A percentile compares a stretch with the other conserved stretches of the same genome.
These are phyloP conservation scores for Diploptera punctata DNA, from an alignment of 2,888 invertebrate genomes.

Conservation along the genomic window DNA sequence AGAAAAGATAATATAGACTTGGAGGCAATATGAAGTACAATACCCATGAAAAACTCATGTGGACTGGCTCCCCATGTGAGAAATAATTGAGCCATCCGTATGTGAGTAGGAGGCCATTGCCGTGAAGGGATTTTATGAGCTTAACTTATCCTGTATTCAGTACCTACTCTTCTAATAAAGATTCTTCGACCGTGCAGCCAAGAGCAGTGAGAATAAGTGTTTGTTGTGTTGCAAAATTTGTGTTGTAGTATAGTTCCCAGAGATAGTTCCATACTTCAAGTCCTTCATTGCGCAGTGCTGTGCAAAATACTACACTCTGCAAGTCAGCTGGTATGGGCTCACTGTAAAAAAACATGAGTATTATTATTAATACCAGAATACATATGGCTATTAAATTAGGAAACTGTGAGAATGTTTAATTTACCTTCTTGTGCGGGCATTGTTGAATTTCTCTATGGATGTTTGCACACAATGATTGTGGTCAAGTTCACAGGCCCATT, in stretches of 20 bases:
- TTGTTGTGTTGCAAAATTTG: slow-evolving; percentile 61
- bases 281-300: slow-evolving; percentile 68
- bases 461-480: slow-evolving; percentile 75
- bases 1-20: too few relatives aligned
- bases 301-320: slow-evolving; percentile 68
- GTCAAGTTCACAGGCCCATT: slow-evolving; percentile 78
- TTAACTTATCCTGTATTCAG: too few relatives aligned
- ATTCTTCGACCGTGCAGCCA: slow-evolving; percentile 61
- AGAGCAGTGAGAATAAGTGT: slow-evolving; percentile 65
- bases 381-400: too few relatives aligned
- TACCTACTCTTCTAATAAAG: too few relatives aligned
- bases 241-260: slow-evolving; percentile 56
- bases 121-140: too few relatives aligned
- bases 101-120: too few relatives aligned
- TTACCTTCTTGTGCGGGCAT: background rate
- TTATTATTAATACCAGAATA: too few relatives aligned
- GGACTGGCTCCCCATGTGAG: too few relatives aligned
- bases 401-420: background rate
- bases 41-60: too few relatives aligned
- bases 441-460: slow-evolving; percentile 53
- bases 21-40: too few relatives aligned
- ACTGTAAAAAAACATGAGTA: background rate
- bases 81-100: too few relatives aligned
- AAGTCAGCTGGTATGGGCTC: slow-evolving; percentile 64
- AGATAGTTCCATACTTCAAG: slow-evolving; percentile 74